Conservation (phyloP, 2,113 vertebrate species). For the Perognathus longimembris region DNA sequence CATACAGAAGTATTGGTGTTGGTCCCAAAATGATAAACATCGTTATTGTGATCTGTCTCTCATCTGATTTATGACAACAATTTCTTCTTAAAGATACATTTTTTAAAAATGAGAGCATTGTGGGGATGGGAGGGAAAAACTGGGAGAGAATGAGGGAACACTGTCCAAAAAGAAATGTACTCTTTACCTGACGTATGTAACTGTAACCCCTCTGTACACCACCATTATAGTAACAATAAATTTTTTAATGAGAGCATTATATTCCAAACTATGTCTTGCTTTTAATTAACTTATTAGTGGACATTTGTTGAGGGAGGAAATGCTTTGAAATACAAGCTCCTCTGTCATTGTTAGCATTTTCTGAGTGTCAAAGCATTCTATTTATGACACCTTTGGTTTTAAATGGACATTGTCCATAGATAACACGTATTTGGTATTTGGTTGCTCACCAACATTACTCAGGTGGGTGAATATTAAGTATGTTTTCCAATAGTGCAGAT, state of each 20-base stretch:
- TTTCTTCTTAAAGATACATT: constrained; percentile 14
- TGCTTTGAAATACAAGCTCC: constrained; percentile 6
- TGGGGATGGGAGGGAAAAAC: too few relatives aligned
- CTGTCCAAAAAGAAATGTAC: too few relatives aligned
- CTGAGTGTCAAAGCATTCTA: background rate
- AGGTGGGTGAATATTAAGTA: background rate
- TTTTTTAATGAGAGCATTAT: background rate
- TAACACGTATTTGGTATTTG: background rate
- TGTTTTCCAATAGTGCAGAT: background rate
- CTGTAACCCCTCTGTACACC: too few relatives aligned
- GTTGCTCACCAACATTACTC: background rate
- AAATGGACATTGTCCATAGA: background rate
- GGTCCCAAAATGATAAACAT: constrained; percentile 12
- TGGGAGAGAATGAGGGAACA: too few relatives aligned
- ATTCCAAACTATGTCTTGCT: background rate
- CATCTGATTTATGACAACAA: background rate
- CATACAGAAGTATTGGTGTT: background rate
- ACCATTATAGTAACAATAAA: too few relatives aligned
- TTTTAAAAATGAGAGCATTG: background rate
- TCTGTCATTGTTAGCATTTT: background rate
- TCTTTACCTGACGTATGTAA: too few relatives aligned
- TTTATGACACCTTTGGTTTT: background rate
- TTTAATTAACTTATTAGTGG: constrained; percentile 40
- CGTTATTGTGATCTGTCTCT: background rate
- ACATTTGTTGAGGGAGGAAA: constrained; percentile 7